phyloP scores from a whole-genome alignment of 2,888 invertebrate species.

The Torymus aiolomorphi region DNA sequence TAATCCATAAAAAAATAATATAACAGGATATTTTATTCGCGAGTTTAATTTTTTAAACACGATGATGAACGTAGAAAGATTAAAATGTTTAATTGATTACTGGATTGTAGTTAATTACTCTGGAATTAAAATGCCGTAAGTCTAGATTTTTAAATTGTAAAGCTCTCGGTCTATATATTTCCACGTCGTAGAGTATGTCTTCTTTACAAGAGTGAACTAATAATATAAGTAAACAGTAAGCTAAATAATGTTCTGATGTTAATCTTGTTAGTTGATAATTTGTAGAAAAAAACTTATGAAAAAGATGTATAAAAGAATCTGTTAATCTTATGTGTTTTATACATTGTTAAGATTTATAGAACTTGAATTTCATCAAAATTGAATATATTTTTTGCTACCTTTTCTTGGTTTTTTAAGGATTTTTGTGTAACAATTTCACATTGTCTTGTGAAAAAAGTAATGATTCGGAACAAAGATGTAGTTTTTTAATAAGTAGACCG shows the following conservation, averaged over 20 bases:
- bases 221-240: neutral
- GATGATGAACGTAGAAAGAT: too few species aligned
- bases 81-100: too few species aligned
- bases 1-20: conserved; percentile 22
- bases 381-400: conserved; percentile 46
- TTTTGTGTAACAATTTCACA: conserved; percentile 34
- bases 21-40: conserved; percentile 16
- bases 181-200: too few species aligned
- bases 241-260: conserved; percentile 8
- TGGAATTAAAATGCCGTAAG: conserved; percentile 35
- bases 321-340: conserved; percentile 11
- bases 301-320: conserved; percentile 13
- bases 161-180: neutral
- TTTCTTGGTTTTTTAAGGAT: conserved; percentile 44
- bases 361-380: too few species aligned
- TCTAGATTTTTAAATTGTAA: conserved; percentile 23
- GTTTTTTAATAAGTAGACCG: conserved; percentile 42
- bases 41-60: neutral
- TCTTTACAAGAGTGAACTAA: too few species aligned
- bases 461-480: conserved; percentile 42
- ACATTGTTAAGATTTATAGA: too few species aligned
- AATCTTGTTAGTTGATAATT: conserved; percentile 1
- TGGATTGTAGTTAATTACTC: neutral
- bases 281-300: conserved; percentile 10
- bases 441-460: conserved; percentile 51